These are phyloP conservation scores for Megathymus violae DNA, from an alignment of 1,140 invertebrate species.

Conservation along the genomic window DNA sequence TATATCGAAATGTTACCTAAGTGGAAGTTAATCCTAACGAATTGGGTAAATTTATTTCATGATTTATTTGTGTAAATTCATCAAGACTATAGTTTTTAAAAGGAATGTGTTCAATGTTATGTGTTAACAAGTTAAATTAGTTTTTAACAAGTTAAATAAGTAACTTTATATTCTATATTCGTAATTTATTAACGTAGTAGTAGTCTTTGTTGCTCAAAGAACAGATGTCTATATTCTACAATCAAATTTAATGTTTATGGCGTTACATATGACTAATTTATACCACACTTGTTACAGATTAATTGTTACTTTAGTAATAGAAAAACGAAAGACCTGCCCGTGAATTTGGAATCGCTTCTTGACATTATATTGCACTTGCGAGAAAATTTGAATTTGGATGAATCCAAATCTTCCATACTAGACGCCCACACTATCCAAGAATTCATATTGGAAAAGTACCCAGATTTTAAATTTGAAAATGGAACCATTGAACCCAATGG, in stretches of 20 bases:
- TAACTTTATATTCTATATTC: constrained; percentile 2
- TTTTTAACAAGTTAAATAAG: neutral
- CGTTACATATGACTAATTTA: too few relatives aligned
- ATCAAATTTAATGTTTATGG: neutral
- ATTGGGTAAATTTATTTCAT: constrained; percentile 66
- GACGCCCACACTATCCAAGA: constrained; percentile 65
- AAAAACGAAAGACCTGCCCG: constrained; percentile 43
- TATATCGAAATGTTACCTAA: constrained; percentile 59
- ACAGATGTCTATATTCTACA: neutral
- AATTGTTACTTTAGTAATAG: constrained; percentile 68
- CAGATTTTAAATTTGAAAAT: constrained; percentile 71
- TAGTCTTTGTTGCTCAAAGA: neutral
- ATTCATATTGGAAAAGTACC: constrained; percentile 73
- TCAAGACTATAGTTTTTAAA: too few relatives aligned
- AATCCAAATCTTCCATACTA: constrained; percentile 69
- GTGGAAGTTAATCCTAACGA: constrained; percentile 71
- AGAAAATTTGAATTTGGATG: constrained; percentile 65
- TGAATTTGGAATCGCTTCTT: constrained; percentile 58
- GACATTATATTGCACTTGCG: constrained; percentile 67
- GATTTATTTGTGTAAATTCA: neutral
- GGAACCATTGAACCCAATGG: constrained; percentile 51
- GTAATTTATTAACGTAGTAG: neutral
- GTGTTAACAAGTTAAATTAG: neutral
- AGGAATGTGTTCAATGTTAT: neutral
- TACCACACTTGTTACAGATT: constrained; percentile 59